phyloP scores from a whole-genome alignment of 64 coral and sea anemone species.

The Anthopleura sola region DNA sequence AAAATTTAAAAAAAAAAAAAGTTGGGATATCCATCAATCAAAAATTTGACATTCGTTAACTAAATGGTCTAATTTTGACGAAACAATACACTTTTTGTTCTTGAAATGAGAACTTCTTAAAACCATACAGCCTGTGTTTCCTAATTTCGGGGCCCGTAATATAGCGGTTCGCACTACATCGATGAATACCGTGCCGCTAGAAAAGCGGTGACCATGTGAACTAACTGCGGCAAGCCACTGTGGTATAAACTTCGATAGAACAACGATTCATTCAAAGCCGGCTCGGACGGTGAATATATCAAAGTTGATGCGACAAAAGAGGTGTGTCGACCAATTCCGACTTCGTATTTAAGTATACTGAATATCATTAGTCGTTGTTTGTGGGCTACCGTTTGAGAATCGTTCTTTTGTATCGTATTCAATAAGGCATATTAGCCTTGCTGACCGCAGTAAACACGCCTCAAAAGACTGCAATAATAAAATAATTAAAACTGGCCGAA shows the following conservation, averaged over 20 bases:
- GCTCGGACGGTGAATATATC: neutral
- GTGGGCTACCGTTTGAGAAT: neutral
- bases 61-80: neutral
- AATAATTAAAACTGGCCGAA: neutral
- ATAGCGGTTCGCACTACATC: conserved; percentile 6
- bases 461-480: neutral
- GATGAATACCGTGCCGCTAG: neutral
- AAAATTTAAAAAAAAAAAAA: neutral
- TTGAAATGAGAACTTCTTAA: neutral
- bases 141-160: neutral
- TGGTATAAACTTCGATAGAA: neutral
- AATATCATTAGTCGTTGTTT: neutral
- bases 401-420: neutral
- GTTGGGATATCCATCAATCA: conserved; percentile 3
- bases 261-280: neutral
- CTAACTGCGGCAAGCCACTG: neutral
- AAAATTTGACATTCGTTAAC: neutral
- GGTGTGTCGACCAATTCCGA: conserved; percentile 15
- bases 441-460: neutral
- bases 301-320: conserved; percentile 12
- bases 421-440: neutral
- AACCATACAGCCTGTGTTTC: too few species aligned
- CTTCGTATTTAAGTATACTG: neutral
- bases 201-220: neutral
- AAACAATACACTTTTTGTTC: too few species aligned